Evolutionary conservation across 2,797 vertebrate genomes (phyloP).

Genomic region (Coreius guichenoti): DNA sequence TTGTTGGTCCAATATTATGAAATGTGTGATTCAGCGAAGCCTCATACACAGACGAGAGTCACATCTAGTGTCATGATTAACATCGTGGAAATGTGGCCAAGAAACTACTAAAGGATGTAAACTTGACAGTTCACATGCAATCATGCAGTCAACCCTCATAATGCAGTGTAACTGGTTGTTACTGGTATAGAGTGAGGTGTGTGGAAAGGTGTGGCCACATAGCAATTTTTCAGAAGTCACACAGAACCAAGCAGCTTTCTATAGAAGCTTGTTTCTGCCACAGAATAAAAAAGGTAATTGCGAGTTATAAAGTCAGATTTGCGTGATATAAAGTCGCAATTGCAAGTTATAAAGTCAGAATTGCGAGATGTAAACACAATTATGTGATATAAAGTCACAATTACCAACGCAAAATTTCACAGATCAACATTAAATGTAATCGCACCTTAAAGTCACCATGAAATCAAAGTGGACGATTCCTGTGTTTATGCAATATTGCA

Average conservation of each 20-base stretch:
- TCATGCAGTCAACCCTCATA: no score
- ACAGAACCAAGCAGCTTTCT: no score
- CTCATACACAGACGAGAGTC: neutral
- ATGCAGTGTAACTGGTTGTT: neutral
- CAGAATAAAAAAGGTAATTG: no score
- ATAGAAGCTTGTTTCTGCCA: no score
- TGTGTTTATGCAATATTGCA: neutral
- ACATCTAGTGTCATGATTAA: neutral
- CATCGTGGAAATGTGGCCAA: neutral
- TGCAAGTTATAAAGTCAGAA: no score
- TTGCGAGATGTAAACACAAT: no score
- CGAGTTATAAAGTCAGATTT: no score
- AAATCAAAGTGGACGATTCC: neutral
- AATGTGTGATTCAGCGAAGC: neutral
- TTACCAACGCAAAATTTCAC: neutral
- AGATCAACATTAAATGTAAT: neutral
- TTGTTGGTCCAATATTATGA: slow-evolving; percentile 5
- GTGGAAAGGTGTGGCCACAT: no score
- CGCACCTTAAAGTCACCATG: neutral
- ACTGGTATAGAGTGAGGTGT: neutral
- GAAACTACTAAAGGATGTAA: neutral
- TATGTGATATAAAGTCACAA: no score
- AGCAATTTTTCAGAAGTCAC: neutral
- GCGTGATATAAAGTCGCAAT: no score
- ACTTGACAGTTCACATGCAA: neutral